A percentile compares a stretch with the other conserved stretches of the same genome.
Conservation (phyloP, 2,888 invertebrate species). For the Hemaris fuciformis region DNA sequence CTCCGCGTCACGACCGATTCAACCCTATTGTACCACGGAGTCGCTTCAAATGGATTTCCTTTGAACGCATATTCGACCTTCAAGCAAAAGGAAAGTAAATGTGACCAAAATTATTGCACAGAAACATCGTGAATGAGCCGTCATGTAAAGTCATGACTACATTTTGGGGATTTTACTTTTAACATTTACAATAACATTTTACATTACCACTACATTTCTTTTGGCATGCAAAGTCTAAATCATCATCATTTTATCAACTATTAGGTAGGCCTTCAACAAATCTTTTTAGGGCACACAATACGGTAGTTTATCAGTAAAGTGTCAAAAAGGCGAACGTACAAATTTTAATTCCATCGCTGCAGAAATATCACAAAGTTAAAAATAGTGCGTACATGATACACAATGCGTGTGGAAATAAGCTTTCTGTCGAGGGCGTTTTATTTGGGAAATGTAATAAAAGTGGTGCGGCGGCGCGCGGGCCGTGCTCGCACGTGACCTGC, state of each 20-base stretch:
- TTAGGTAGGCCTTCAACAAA: too few relatives aligned
- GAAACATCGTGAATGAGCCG: too few relatives aligned
- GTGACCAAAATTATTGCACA: neutral
- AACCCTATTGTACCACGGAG: neutral
- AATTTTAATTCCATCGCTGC: neutral
- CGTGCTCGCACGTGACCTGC: constrained; percentile 63
- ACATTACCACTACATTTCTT: too few relatives aligned
- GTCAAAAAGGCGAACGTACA: neutral
- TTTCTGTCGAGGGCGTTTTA: constrained; percentile 56
- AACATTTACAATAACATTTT: neutral
- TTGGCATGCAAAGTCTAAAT: too few relatives aligned
- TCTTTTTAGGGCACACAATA: too few relatives aligned
- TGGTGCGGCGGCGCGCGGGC: constrained; percentile 49
- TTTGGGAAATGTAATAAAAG: constrained; percentile 74
- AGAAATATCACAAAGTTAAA: constrained; percentile 14
- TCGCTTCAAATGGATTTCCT: neutral
- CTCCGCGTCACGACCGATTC: neutral
- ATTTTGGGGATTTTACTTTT: neutral
- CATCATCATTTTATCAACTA: too few relatives aligned
- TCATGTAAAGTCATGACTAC: neutral
- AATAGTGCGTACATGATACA: constrained; percentile 34
- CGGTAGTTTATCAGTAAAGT: too few relatives aligned
- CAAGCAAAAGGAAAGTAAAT: neutral
- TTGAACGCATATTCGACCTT: neutral
- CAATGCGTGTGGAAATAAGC: constrained; percentile 37